Evolutionary conservation across 2,113 vertebrate species (phyloP), one percentile per base, ranked within the genome.

Genomic region (Bos taurus): DNA sequence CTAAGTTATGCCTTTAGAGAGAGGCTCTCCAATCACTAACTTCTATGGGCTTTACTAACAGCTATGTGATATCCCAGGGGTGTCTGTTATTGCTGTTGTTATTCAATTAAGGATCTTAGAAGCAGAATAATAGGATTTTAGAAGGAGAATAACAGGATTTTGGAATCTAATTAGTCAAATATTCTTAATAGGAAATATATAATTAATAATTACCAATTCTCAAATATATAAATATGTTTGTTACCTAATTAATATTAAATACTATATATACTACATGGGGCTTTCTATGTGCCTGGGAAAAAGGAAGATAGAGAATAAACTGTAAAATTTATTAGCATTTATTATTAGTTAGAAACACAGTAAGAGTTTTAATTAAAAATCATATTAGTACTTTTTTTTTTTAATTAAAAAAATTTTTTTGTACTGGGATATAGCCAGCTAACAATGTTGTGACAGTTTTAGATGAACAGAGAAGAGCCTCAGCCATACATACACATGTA

Each of bases 241-340:
- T 67, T 93, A 83, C 7, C 48, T 57, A 88, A 84, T 40, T 80
- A 97, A 56, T 94, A 93, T 71, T 96, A 91, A 48, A 88, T n/a
- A 78, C 5, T 91, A 83, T 33, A 78, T 60, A 81, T 52, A 83
- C 11, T 84, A 93, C 2, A 78, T 7, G 82, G 7, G n/a, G 15
- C 5, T 64, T 94, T 94, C 74, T 81, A 67, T 54, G 28, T 85
- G 13, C 12, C 28, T 54, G n/a, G 19, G 6, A 90, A 86, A 11
- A 11, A 96, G 52, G 3, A 95, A 74, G n/a, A 86, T 46, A 52
- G 2, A 28, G 6, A 93, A 87, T 80, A 93, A 85, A 93, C 2
- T 95, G 6, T 67, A 54, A 26, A 40, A 93, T 85, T 74, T 88
- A 30, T 57, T 77, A n/a, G n/a, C n/a, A 36, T 71, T 71, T 71